These are phyloP conservation scores for Hemibagrus guttatus DNA, from an alignment of 2,797 vertebrate genomes.

Conservation along the genomic window DNA sequence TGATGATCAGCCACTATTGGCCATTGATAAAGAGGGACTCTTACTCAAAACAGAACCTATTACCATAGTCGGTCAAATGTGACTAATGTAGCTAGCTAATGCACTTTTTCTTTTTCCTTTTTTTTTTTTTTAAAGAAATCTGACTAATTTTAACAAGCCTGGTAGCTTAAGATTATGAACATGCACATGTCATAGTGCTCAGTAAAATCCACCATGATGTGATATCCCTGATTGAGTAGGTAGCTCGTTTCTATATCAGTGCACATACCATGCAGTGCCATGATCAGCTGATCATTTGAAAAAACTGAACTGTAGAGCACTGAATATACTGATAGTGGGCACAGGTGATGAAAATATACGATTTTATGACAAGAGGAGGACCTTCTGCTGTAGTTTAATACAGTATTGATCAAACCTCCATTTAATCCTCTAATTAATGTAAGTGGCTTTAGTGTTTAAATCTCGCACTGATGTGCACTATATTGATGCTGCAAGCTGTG, in stretches of 20 bases:
- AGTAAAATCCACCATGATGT: background rate
- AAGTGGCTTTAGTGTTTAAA: constrained; percentile 53
- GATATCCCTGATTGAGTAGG: background rate
- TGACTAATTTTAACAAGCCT: background rate
- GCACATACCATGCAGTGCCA: background rate
- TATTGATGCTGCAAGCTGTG: constrained; percentile 15
- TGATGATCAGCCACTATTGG: background rate
- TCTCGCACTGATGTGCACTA: constrained; percentile 28
- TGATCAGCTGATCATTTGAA: background rate
- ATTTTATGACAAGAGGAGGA: constrained; percentile 1
- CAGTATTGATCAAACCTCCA: constrained; percentile 50
- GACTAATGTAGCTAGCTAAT: background rate
- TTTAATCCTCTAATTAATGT: constrained; percentile 54
- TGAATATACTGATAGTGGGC: background rate
- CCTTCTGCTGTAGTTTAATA: constrained; percentile 22
- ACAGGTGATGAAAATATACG: background rate
- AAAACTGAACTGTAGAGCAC: background rate
- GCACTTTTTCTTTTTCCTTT: no score
- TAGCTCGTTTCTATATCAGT: background rate
- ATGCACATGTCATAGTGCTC: no score
- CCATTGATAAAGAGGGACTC: background rate
- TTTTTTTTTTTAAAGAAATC: no score
- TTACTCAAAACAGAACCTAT: background rate
- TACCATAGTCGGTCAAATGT: background rate
- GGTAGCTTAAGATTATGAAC: background rate